phyloP scores from a whole-genome alignment of 92 coral and sea anemone species.

The Pocillopora meandrina region DNA sequence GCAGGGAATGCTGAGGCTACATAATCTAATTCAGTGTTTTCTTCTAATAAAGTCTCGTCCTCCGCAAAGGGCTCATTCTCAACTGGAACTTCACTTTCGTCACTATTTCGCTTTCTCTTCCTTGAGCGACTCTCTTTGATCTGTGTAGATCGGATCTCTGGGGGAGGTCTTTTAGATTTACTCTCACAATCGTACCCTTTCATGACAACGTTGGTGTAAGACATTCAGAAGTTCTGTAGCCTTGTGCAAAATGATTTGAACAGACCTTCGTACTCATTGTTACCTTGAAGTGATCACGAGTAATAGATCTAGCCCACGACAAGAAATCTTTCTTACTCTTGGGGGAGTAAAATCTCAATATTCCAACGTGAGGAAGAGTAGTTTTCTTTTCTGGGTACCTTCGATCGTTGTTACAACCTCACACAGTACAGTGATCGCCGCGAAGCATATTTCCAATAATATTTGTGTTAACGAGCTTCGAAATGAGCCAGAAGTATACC shows the following conservation, averaged over 20 bases:
- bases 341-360: slow-evolving; percentile 54
- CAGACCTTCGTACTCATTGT: slow-evolving; percentile 50
- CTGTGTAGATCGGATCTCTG: slow-evolving; percentile 28
- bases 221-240: slow-evolving; percentile 53
- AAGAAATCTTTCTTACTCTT: slow-evolving; percentile 20
- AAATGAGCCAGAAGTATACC: background rate
- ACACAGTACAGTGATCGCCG: slow-evolving; percentile 61
- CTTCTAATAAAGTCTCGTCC: background rate
- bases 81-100: slow-evolving; percentile 7
- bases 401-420: slow-evolving; percentile 62
- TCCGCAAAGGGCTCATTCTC: slow-evolving; percentile 5
- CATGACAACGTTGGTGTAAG: slow-evolving; percentile 59
- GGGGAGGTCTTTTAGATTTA: slow-evolving; percentile 57
- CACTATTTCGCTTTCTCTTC: slow-evolving; percentile 6
- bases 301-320: slow-evolving; percentile 47
- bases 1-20: slow-evolving; percentile 1
- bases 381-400: slow-evolving; percentile 57
- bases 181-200: slow-evolving; percentile 56
- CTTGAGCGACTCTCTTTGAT: background rate
- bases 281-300: slow-evolving; percentile 53
- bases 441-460: slow-evolving; percentile 35
- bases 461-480: background rate
- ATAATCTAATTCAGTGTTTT: slow-evolving; percentile 13
- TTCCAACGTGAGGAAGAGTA: slow-evolving; percentile 48
- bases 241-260: slow-evolving; percentile 57